phyloP scores from a whole-genome alignment of 2,888 invertebrate genomes.

The Ormyrus rosae region DNA sequence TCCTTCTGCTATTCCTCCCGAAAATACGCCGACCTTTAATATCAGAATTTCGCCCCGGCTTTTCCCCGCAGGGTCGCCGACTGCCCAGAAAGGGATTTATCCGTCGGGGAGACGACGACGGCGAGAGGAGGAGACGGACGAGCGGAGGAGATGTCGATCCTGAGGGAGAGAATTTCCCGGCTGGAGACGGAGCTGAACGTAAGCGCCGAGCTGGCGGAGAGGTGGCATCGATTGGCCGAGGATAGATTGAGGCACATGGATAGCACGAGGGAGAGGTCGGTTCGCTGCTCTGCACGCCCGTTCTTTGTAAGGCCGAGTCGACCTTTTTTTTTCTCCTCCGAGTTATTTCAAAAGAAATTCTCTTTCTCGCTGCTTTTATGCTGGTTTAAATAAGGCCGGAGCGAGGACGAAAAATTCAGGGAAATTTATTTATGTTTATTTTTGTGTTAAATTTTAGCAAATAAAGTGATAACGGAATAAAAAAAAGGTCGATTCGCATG shows the following conservation, averaged over 20 bases:
- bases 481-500: too few relatives aligned
- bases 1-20: neutral
- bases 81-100: constrained; percentile 47
- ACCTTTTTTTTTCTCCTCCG: neutral
- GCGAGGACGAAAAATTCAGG: too few relatives aligned
- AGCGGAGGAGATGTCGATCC: constrained; percentile 77
- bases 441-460: too few relatives aligned
- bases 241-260: constrained; percentile 83
- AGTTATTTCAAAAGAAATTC: too few relatives aligned
- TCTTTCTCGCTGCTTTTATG: too few relatives aligned
- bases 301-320: neutral
- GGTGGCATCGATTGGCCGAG: constrained; percentile 83
- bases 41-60: neutral
- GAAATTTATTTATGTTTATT: too few relatives aligned
- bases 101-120: constrained; percentile 33
- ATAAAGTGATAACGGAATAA: too few relatives aligned
- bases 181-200: constrained; percentile 78
- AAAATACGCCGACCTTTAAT: neutral
- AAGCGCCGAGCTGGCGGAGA: constrained; percentile 78
- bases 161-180: constrained; percentile 76
- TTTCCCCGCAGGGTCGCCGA: constrained; percentile 26
- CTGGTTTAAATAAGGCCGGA: too few relatives aligned
- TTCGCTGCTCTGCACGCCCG: neutral
- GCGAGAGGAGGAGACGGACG: constrained; percentile 58
- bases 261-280: constrained; percentile 77